Base-by-base conservation (phyloP, 2,797 vertebrate genomes). In the Avahi laniger region DNA sequence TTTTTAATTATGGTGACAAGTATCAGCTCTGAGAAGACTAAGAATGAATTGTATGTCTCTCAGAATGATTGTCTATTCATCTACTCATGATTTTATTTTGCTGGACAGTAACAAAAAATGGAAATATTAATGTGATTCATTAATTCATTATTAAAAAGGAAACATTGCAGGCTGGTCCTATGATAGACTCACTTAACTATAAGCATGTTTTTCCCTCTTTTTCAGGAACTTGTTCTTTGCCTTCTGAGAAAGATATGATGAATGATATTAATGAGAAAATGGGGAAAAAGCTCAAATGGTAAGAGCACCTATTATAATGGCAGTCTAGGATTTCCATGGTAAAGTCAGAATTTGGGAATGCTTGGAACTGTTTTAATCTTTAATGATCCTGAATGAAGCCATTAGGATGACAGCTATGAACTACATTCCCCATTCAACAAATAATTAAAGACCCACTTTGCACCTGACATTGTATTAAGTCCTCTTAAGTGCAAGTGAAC, bases 261-360 rank as follows among this genome's bases (percentile, higher is more conserved):
- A 92, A 98, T 80, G 98, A 99, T 73, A 98, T 99, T 93, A 97
- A 98, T 69, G 97, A 98, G 78, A 98, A 98, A 93, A 96, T 89
- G 95, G 84, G 95, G 48, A 69, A 79, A 63, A 98, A 97, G 38
- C 65, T 95, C 46, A 97, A 97, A 88, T 97, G 97, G 98, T 98
- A 98, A 85, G 97, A 84, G 7, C 26, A 63, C 14, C 22, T 48
- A 26, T 65, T 43, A 5, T 38, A 52, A 59, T 52, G 20, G 22
- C 24, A 6, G 22, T 43, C 20, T 76, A 88, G 41, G 35, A 57
- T 92, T 78, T 67, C 12, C 69, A 57, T 12, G 38, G 61, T 57
- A 76, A 92, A 94, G 61, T 43, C 41, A 75, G 69, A 75, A 63
- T 28, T 43, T 89, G 17, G 59, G 50, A 83, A 22, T 46, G 35